Conservation (phyloP, 2,888 invertebrate species). For the Cantharis rustica region DNA sequence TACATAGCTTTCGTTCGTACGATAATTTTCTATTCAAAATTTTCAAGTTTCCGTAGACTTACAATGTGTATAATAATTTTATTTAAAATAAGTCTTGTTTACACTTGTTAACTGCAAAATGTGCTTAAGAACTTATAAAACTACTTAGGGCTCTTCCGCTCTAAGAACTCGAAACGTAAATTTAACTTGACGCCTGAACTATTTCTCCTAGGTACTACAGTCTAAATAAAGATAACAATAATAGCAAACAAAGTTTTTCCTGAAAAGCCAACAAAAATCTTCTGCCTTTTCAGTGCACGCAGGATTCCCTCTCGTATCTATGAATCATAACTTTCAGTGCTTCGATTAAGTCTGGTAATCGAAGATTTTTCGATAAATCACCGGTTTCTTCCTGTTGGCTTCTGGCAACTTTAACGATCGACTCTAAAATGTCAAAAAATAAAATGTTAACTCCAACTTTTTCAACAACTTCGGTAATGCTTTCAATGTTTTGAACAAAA, state of each 20-base stretch:
- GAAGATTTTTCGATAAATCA: slow-evolving; percentile 15
- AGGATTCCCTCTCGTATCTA: slow-evolving; percentile 16
- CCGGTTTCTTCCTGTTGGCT: slow-evolving; percentile 10
- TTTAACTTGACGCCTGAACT: neutral
- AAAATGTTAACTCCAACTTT: neutral
- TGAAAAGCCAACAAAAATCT: neutral
- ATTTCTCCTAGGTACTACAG: neutral
- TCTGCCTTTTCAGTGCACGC: neutral
- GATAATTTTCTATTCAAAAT: neutral
- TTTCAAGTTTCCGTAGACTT: neutral
- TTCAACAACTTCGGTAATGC: neutral
- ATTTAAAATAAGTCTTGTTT: neutral
- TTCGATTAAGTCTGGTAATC: slow-evolving; percentile 27
- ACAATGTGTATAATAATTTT: neutral
- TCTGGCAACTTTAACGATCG: slow-evolving; percentile 18
- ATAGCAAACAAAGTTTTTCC: neutral
- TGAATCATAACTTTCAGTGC: slow-evolving; percentile 25
- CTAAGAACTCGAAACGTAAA: neutral
- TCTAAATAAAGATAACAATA: neutral
- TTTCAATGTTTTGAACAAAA: neutral
- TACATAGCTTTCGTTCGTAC: too few species aligned
- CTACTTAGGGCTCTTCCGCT: neutral
- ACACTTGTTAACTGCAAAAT: neutral
- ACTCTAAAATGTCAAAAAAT: slow-evolving; percentile 18
- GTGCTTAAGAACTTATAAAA: neutral